These are phyloP conservation scores for Eptesicus fuscus DNA, from an alignment of 2,113 vertebrate genomes.

Conservation along the genomic window DNA sequence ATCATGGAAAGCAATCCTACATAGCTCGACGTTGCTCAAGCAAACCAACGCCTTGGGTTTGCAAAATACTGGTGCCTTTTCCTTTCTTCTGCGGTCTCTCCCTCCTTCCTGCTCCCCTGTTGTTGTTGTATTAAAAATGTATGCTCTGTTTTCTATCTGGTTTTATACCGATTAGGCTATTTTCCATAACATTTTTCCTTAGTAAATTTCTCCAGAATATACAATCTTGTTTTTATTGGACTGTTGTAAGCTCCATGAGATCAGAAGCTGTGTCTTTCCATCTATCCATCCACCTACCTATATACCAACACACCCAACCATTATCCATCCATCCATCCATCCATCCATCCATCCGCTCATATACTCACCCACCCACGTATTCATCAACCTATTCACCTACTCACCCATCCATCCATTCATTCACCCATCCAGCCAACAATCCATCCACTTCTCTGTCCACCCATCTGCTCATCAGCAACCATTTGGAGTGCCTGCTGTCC, in stretches of 20 bases:
- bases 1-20: background rate
- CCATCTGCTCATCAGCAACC: background rate
- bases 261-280: background rate
- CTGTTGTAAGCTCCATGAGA: background rate
- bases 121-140: background rate
- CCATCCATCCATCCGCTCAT: background rate
- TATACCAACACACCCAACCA: background rate
- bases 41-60: background rate
- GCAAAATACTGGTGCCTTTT: background rate
- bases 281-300: background rate
- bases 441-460: background rate
- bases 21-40: background rate
- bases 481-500: background rate
- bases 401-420: background rate
- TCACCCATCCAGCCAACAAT: background rate
- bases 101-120: background rate
- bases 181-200: background rate
- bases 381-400: background rate
- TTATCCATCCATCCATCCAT: background rate
- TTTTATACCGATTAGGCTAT: background rate
- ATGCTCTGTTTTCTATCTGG: background rate
- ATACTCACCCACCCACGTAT: accelerated
- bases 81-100: background rate
- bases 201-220: background rate
- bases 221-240: background rate